Percentiles rank a stretch among this genome's conserved stretches.
phyloP scores from a whole-genome alignment of 2,113 vertebrate genomes.

The Nibea albiflora region DNA sequence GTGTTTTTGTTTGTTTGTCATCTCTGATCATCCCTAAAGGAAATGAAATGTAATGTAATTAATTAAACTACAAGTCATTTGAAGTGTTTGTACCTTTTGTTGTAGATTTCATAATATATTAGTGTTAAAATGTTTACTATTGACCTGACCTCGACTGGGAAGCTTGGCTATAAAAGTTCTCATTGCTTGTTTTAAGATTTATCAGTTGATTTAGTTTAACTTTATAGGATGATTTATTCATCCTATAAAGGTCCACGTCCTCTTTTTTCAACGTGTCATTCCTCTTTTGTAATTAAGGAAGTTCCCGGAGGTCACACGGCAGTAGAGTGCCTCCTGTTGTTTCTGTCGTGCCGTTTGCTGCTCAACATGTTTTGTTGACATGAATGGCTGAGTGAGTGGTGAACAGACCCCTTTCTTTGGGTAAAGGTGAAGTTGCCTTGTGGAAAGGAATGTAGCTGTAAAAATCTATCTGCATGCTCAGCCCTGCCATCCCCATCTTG shows the following conservation, averaged over 20 bases:
- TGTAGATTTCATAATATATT: neutral
- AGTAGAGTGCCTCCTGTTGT: slow-evolving; percentile 37
- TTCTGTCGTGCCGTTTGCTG: slow-evolving; percentile 22
- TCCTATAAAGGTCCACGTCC: slow-evolving; percentile 39
- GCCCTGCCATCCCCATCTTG: slow-evolving; percentile 42
- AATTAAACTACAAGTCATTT: neutral
- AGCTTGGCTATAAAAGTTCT: slow-evolving; percentile 7
- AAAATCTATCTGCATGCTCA: slow-evolving; percentile 37
- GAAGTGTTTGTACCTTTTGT: neutral
- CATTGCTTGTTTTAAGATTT: slow-evolving; percentile 6
- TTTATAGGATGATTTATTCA: slow-evolving; percentile 23
- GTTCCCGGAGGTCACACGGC: slow-evolving; percentile 20
- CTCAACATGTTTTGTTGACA: slow-evolving; percentile 27
- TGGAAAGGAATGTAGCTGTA: slow-evolving; percentile 56
- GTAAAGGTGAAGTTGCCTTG: slow-evolving; percentile 57
- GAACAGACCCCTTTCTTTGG: slow-evolving; percentile 17
- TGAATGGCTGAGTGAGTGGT: slow-evolving; percentile 18
- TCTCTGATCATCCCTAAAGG: neutral
- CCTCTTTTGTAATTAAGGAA: slow-evolving; percentile 64
- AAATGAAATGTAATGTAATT: no score
- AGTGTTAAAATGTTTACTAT: slow-evolving; percentile 12
- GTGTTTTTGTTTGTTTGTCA: neutral
- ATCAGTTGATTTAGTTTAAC: slow-evolving; percentile 21
- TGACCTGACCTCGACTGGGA: neutral
- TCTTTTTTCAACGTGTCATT: slow-evolving; percentile 62